Evolutionary conservation across 2,888 invertebrate genomes (phyloP).

Genomic region (Conus canariensis): DNA sequence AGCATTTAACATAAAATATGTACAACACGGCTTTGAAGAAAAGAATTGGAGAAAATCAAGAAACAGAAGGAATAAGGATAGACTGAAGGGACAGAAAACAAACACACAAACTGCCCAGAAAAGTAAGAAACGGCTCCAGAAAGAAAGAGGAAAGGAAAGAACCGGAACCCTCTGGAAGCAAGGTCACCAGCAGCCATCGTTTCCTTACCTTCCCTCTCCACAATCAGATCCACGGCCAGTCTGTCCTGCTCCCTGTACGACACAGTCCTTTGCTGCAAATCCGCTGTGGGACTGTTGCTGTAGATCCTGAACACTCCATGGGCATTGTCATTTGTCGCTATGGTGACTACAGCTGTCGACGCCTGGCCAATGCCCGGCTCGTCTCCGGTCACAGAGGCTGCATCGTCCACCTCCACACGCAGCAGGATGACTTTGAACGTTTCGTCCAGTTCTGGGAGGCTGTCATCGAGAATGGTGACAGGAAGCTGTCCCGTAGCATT

Average conservation of each 20-base stretch:
- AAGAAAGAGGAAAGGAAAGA: too few relatives aligned
- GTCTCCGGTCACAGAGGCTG: conserved; percentile 59
- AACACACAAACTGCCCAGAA: not conserved
- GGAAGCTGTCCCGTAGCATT: conserved; percentile 64
- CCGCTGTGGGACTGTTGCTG: conserved; percentile 68
- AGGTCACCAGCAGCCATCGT: not conserved
- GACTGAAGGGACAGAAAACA: too few relatives aligned
- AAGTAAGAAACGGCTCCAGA: not conserved
- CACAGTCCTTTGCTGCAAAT: conserved; percentile 59
- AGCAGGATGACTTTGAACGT: conserved; percentile 64
- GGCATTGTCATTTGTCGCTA: conserved; percentile 74
- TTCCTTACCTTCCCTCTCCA: conserved; percentile 72
- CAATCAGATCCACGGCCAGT: conserved; percentile 73
- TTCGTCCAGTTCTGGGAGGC: conserved; percentile 74
- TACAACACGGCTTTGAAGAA: too few relatives aligned
- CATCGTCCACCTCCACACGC: conserved; percentile 64
- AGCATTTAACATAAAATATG: too few relatives aligned
- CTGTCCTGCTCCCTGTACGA: conserved; percentile 71
- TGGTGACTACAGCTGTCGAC: conserved; percentile 64
- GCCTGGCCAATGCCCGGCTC: conserved; percentile 65
- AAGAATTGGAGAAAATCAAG: too few relatives aligned
- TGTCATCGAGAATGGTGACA: conserved; percentile 70
- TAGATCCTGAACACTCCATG: conserved; percentile 73
- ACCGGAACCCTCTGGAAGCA: too few relatives aligned
- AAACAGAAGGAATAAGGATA: too few relatives aligned